Percentiles rank a stretch among this genome's conserved stretches.
Conservation (phyloP, 2,797 vertebrate genomes). For the Gadopsis marmoratus region DNA sequence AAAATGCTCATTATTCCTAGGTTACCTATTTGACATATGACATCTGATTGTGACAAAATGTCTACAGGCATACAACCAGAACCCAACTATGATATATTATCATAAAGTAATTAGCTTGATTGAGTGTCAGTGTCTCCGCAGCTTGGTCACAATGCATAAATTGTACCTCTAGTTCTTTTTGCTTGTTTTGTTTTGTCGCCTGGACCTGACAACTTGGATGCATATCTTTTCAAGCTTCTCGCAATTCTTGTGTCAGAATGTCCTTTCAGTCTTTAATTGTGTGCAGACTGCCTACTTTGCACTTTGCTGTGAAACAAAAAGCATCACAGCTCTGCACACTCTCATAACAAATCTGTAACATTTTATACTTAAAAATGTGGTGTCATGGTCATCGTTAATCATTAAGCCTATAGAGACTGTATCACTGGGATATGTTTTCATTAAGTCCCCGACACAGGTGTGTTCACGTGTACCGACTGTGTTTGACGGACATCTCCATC, state of each 20-base stretch:
- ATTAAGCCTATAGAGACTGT: not conserved
- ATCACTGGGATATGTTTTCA: not conserved
- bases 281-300: not conserved
- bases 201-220: constrained; percentile 1
- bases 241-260: constrained; percentile 1
- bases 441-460: not conserved
- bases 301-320: not conserved
- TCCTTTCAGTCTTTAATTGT: not conserved
- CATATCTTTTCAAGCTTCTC: not conserved
- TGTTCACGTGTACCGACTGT: not conserved
- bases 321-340: not conserved
- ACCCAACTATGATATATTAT: not conserved
- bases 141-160: not conserved
- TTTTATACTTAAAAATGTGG: not conserved
- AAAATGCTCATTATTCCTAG: not conserved
- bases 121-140: not conserved
- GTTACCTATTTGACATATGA: not conserved
- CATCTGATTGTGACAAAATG: not conserved
- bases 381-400: not conserved
- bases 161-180: not conserved
- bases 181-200: constrained; percentile 10
- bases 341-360: not conserved
- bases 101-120: not conserved
- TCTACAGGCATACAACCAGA: not conserved
- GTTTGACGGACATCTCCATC: not conserved